These are phyloP conservation scores for Pogonus chalceus DNA, from an alignment of 1,140 invertebrate species.

Conservation along the genomic window DNA sequence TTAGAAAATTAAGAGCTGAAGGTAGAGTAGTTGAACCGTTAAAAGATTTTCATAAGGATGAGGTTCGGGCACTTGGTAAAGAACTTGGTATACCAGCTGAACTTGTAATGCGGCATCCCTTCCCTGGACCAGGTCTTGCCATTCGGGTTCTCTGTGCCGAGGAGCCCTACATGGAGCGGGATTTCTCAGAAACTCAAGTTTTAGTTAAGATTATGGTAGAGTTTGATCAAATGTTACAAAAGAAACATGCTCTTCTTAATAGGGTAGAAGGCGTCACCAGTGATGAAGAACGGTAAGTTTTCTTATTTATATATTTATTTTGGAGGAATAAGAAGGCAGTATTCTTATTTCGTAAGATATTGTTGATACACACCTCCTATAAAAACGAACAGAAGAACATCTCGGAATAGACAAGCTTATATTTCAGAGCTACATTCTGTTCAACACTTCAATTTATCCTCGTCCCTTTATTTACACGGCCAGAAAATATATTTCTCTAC, in stretches of 20 bases:
- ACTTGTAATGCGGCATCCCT: slow-evolving; percentile 91
- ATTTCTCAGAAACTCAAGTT: slow-evolving; percentile 92
- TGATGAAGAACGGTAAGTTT: slow-evolving; percentile 52
- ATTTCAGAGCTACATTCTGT: neutral
- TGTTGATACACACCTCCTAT: neutral
- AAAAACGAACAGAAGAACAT: neutral
- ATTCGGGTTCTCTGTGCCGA: slow-evolving; percentile 93
- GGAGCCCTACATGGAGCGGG: slow-evolving; percentile 89
- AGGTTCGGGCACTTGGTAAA: slow-evolving; percentile 77
- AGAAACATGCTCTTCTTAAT: slow-evolving; percentile 85
- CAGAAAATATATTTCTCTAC: no score
- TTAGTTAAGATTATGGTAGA: slow-evolving; percentile 90
- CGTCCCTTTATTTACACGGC: no score
- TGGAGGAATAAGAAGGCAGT: neutral
- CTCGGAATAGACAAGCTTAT: neutral
- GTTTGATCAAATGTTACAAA: slow-evolving; percentile 83
- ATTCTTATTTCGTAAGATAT: neutral
- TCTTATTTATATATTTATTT: neutral
- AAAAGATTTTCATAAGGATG: slow-evolving; percentile 98
- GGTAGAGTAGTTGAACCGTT: slow-evolving; percentile 95
- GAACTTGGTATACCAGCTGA: slow-evolving; percentile 81
- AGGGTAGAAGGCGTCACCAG: slow-evolving; percentile 74
- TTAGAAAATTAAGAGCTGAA: slow-evolving; percentile 72
- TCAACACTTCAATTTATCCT: no score
- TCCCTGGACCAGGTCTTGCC: slow-evolving; percentile 90